Base-by-base conservation (phyloP, 2,888 invertebrate species). In the Catocala fraxini region DNA sequence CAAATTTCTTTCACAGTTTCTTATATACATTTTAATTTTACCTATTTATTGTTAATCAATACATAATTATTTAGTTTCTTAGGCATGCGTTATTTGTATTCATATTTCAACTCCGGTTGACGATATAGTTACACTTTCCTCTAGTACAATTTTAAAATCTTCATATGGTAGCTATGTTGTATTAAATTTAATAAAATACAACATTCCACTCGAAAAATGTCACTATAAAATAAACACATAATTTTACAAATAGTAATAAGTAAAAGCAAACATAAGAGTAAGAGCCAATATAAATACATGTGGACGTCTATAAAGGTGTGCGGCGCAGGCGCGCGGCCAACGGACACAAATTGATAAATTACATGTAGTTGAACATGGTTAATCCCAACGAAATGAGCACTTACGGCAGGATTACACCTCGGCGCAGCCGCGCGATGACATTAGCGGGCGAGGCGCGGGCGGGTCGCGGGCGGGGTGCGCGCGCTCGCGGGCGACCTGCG, bases 281-380 rank as follows among this genome's bases (percentile, higher is more conserved):
- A 63, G 51, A 57, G 25, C 45, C 39, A 65, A 65, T 60, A 69
- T 71, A 63, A 74, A 74, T 71, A 70, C 34, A 67, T 34, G 47
- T 56, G 59, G 59, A 70, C 42, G 57, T 64, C 61, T 58, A 69
- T 39, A 53, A 62, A 61, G 51, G 56, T 56, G 33, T 5, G 35
- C 52, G 51, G 62, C 55, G 52, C 69, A 57, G 66, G 68, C 45
- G 62, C 61, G 51, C 49, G 35, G 35, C 63, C 51, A 43, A 68
- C 60, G 56, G 75, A 72, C 76, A 77, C 76, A 79, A 89, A 90
- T 91, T 92, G 90, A 92, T 92, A 92, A 91, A 92, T 90, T 84
- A 89, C 87, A 81, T 70, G 67, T 73, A 70, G 68, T 77, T 75
- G 85, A 84, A 87, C 86, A 87, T 80, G 78, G 71, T 80, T 91